Evolutionary conservation across 1,140 invertebrate genomes (phyloP), one percentile per base, ranked within the genome.

Genomic region (Propsilocerus akamusi): DNA sequence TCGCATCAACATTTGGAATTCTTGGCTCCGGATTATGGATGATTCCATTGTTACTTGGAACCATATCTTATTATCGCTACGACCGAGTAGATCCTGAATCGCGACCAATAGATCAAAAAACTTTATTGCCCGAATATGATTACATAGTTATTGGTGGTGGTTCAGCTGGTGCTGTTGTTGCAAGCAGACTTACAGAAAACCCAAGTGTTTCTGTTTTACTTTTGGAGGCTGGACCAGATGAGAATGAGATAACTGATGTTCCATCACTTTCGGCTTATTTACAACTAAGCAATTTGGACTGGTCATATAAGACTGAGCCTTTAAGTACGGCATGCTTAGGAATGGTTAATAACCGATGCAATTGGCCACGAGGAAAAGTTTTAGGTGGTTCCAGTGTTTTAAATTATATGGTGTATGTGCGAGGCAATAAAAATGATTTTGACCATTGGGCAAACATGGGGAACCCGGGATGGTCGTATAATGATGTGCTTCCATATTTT

Each of bases 341-440:
- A 2, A 78, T 78, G 71, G 79, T 80, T 55, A 77, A 78, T 46
- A 76, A 77, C 37, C 71, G 81, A 26, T 89, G 85, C 62, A 87
- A 84, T 57, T 89, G 84, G 85, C 83, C 86, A 0, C 64, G 84
- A 30, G 86, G 85, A 10, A 89, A 86, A 59, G 83, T 88, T 0
- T 66, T 91, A 0, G 93, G 92, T 2, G 93, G 93, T 1, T 90
- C 86, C 1, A 87, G 83, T 41, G 86, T 89, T 0, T 69, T 97
- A 0, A 97, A 97, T 62, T 95, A 94, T 56, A 95, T 97, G 93
- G 74, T 95, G 0, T 97, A 97, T 62, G 87, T 93, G 0, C 68
- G 92, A 53, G 93, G 83, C 46, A 75, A 81, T 65, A 73, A 68
- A 54, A 68, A 75, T 26, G 93, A 97, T 59, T 97, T 91, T 59